Evolutionary conservation across 2,888 invertebrate genomes (phyloP), one percentile per base, ranked within the genome.

Genomic region (Campoplex nolae): DNA sequence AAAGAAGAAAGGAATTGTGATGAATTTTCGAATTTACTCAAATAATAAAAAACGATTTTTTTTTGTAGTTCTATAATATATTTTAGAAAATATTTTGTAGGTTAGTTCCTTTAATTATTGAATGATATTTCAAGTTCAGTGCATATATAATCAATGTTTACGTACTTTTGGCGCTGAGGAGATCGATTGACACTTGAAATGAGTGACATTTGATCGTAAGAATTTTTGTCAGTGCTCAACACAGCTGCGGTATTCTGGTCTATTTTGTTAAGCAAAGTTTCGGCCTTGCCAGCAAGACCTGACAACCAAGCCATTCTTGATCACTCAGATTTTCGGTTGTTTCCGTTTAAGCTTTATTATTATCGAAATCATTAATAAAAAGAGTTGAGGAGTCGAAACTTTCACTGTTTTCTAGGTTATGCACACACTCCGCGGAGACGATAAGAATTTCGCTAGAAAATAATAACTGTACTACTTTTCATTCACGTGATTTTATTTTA

Each of bases 211-310:
- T 83, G 90, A 9, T 90, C 85, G n/a, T 90, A 83, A 32, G 93
- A 92, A 82, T 89, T 90, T 87, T 92, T 93, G 6, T 94, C 94
- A 80, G 94, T 94, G 84, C 91, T 94, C 68, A 96, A 94, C 58
- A 96, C 97, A 58, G 95, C 95, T 2, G 97, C 97, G 23, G 97
- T 97, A 92, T 96, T 96, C 93, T 97, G 96, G 92, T 97, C 97
- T 79, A 97, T 96, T 94, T 96, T 96, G 93, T 97, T 97, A 48
- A 97, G 94, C 83, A 97, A 95, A 92, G 96, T 96, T 93, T 97
- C 97, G 35, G 97, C 97, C 91, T 96, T 97, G 42, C 96, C 97
- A 71, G 97, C 97, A 80, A 97, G 95, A 89, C 96, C 97, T 88
- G 96, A 95, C 73, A 97, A 93, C 97, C 97, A 97, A 87, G 97